Base-by-base conservation (phyloP, 2,888 invertebrate genomes). In the Microctonus hyperodae region DNA sequence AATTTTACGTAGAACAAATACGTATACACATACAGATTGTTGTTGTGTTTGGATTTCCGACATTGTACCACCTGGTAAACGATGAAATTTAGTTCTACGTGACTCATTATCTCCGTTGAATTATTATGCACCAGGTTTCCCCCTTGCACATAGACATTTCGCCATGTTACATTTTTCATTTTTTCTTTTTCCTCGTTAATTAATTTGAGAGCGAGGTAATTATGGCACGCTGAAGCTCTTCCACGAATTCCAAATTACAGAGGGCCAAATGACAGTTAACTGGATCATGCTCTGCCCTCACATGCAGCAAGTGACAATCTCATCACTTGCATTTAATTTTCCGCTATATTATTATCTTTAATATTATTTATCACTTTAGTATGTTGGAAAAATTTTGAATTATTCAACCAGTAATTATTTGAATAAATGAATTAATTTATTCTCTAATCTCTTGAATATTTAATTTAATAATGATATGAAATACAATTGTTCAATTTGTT, bases 91-190 rank as follows among this genome's bases (percentile, higher is more conserved):
- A 55, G 48, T 60, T 23, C 58, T 67, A 65, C 63, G 65, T 65
- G 64, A 62, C 69, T 65, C 71, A 67, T 69, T 64, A 69, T 68
- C 68, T 70, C 33, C 16, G 44, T 20, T 64, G 48, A 68, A 71
- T 71, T 70, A 70, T 71, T 65, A 70, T 70, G 68, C 69, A 64
- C 66, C 66, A 64, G 65, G 58, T 65, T 63, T 31, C 7, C 62
- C 9, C 16, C 44, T 44, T 16, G 16, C 16, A 44, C 44, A 44
- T 16, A 16, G 16, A 44, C 44, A 44, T 65, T 65, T 55, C 62
- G 53, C 28, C 33, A 35, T 60, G 57, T 64, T 50, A 68, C 57
- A 57, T 56, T 53, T 58, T 48, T 58, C 50, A 57, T 53, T 53
- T 23, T 37, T 31, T 20, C 57, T n/a, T 11, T 55, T 44, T 44